phyloP scores from a whole-genome alignment of 2,888 invertebrate genomes.

The Hoplodrina blanda region DNA sequence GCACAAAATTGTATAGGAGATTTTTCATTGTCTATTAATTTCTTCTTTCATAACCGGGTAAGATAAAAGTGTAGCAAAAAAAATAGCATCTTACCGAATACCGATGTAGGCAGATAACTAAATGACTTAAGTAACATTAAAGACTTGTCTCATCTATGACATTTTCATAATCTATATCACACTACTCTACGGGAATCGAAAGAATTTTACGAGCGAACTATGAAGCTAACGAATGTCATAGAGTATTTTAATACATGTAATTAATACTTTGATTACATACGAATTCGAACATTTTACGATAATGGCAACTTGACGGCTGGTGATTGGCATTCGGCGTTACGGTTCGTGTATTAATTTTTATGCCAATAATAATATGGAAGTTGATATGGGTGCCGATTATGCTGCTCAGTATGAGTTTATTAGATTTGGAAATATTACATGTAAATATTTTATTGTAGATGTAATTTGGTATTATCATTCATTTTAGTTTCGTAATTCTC shows the following conservation, averaged over 20 bases:
- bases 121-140: neutral
- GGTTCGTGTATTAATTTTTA: slow-evolving; percentile 42
- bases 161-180: slow-evolving; percentile 8
- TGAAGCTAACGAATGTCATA: slow-evolving; percentile 19
- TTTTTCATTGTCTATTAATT: too few species aligned
- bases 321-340: slow-evolving; percentile 26
- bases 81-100: too few species aligned
- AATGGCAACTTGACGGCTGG: slow-evolving; percentile 20
- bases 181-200: slow-evolving; percentile 38
- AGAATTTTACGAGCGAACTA: slow-evolving; percentile 46
- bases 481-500: too few species aligned
- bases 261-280: slow-evolving; percentile 49
- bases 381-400: slow-evolving; percentile 15
- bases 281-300: slow-evolving; percentile 51
- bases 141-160: slow-evolving; percentile 15
- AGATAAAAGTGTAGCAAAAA: too few species aligned
- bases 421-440: slow-evolving; percentile 13
- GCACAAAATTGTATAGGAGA: too few species aligned
- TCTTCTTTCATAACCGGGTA: too few species aligned
- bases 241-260: slow-evolving; percentile 42
- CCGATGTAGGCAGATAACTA: too few species aligned
- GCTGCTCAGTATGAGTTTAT: slow-evolving; percentile 17
- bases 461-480: slow-evolving; percentile 26
- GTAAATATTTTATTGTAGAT: slow-evolving; percentile 15
- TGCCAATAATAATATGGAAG: slow-evolving; percentile 33